Conservation (phyloP, 2,113 vertebrate genomes). For the Isurus oxyrinchus region DNA sequence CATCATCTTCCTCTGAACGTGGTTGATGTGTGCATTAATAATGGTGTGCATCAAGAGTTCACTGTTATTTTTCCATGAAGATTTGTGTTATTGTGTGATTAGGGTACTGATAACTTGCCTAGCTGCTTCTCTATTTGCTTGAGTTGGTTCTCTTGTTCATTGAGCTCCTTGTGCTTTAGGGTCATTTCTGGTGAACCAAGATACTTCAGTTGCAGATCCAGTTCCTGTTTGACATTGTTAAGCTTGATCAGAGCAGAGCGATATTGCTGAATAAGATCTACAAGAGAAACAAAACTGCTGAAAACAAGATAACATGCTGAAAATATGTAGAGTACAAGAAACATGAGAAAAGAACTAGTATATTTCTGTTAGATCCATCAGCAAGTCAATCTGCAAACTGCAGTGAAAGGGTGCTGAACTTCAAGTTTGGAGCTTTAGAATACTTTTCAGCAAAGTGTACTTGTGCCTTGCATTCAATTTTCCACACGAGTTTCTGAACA, state of each 20-base stretch:
- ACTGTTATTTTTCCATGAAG: background rate
- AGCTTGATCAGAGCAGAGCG: conserved; percentile 53
- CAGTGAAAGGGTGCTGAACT: background rate
- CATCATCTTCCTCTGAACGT: background rate
- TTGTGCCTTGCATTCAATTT: background rate
- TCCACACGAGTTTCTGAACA: background rate
- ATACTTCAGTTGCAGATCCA: conserved; percentile 47
- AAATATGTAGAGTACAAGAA: background rate
- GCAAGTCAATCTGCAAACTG: background rate
- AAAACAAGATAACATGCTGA: background rate
- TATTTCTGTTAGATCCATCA: background rate
- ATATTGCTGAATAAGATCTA: conserved; percentile 72
- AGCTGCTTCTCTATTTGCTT: conserved; percentile 64
- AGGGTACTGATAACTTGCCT: conserved; percentile 50
- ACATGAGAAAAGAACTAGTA: background rate
- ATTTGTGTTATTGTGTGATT: background rate
- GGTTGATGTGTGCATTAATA: background rate
- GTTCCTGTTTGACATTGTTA: conserved; percentile 48
- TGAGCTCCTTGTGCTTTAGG: conserved; percentile 57
- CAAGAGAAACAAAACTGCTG: conserved; percentile 37
- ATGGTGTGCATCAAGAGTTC: background rate
- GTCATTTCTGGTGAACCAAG: conserved; percentile 59
- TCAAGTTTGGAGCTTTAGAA: background rate
- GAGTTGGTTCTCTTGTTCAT: conserved; percentile 59
- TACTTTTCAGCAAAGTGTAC: background rate